Percentiles rank a stretch among this genome's conserved stretches.
Conservation (phyloP, 2,113 vertebrate species). For the Psettodes erumei region DNA sequence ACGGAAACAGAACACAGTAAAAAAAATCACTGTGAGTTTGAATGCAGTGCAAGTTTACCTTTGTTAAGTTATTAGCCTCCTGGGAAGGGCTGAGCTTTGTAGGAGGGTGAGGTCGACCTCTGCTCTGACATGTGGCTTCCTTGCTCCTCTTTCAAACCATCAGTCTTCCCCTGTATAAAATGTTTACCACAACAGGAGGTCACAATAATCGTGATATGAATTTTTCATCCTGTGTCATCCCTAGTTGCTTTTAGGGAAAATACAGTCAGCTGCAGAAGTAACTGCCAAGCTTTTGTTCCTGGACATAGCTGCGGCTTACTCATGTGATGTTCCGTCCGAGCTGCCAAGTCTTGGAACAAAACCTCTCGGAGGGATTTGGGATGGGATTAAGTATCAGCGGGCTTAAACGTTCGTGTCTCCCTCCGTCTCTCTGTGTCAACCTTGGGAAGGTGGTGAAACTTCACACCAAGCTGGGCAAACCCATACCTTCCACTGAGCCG, state of each 20-base stretch:
- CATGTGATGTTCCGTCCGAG: slow-evolving; percentile 31
- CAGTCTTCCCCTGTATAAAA: too few relatives aligned
- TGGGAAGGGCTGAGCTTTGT: too few relatives aligned
- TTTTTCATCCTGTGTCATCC: too few relatives aligned
- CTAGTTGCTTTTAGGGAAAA: slow-evolving; percentile 15
- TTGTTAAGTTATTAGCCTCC: too few relatives aligned
- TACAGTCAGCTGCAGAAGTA: background rate
- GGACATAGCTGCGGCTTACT: slow-evolving; percentile 5
- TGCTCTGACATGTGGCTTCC: too few relatives aligned
- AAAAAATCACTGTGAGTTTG: too few relatives aligned
- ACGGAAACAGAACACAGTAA: too few relatives aligned
- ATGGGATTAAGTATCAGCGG: slow-evolving; percentile 38
- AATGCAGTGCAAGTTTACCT: too few relatives aligned
- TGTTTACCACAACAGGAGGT: too few relatives aligned
- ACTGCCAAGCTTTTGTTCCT: background rate
- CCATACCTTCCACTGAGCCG: slow-evolving; percentile 85
- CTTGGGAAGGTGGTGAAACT: slow-evolving; percentile 86
- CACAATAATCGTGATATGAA: too few relatives aligned
- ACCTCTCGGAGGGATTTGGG: slow-evolving; percentile 30
- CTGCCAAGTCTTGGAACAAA: slow-evolving; percentile 42
- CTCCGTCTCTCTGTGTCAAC: slow-evolving; percentile 41
- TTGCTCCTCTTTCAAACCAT: too few relatives aligned
- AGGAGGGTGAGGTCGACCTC: too few relatives aligned
- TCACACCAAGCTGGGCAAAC: slow-evolving; percentile 88
- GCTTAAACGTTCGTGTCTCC: slow-evolving; percentile 26